Evolutionary conservation across 2,797 vertebrate genomes (phyloP), one percentile per base, ranked within the genome.

Genomic region (Micromesistius poutassou): DNA sequence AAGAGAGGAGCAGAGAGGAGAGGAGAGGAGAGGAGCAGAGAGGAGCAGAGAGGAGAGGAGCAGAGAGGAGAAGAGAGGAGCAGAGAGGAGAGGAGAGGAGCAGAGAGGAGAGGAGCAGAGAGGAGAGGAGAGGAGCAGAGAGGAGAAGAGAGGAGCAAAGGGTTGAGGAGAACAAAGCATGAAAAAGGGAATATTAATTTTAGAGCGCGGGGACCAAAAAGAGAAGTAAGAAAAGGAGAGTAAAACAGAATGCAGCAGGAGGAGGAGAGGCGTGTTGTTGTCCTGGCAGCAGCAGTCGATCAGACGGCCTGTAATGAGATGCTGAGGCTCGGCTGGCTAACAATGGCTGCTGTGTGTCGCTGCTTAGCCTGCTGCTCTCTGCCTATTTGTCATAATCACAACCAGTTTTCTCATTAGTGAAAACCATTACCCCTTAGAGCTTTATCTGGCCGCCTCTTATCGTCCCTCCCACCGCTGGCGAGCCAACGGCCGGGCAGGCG

Each of bases 311-410:
- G 91, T 96, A 96, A 96, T 95, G 94, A 96, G 95, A 96, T 96
- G 96, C 94, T 93, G 94, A 93, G 91, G 94, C 94, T 94, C 87
- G 85, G 92, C 94, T 92, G 93, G 93, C 94, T 93, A 94, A 96
- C 93, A 95, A 96, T 95, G 93, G 93, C 92, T 93, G 93, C 93
- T 92, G 90, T 93, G 92, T 97, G 96, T 97, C 93, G 91, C 96
- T 95, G 95, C 96, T 98, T 98, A 98, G 96, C 96, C 96, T 94
- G 92, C 94, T 97, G 97, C 94, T 96, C 96, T 94, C 90, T 90
- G 87, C 95, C 94, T 93, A 97, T 97, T 96, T 95, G 95, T 97
- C 97, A 96, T 96, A 95, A 97, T 97, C 97, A 97, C 94, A 91
- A 81, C 86, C 89, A 95, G 95, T 96, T 96, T 97, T 97, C 97